Evolutionary conservation across 1,140 invertebrate genomes (phyloP).

Genomic region (Nylanderia fulva): DNA sequence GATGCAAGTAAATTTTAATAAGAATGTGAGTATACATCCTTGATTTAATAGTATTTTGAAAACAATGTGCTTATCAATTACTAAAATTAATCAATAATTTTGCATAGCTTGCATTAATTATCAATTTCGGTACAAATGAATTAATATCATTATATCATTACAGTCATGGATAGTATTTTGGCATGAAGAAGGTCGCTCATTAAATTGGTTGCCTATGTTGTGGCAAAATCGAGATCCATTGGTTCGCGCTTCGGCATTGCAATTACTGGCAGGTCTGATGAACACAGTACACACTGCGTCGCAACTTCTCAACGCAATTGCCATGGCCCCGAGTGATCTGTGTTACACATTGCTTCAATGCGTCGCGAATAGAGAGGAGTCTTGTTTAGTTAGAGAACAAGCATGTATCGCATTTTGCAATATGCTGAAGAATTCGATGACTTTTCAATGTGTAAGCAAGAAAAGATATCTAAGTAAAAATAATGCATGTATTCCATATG

Average conservation of each 20-base stretch:
- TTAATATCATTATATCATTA: conserved; percentile 38
- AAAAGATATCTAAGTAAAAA: background rate
- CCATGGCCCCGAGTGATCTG: conserved; percentile 76
- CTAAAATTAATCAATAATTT: background rate
- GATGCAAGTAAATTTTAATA: conserved; percentile 84
- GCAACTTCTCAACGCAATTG: conserved; percentile 82
- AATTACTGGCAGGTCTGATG: conserved; percentile 85
- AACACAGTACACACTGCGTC: conserved; percentile 79
- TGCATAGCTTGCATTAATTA: background rate
- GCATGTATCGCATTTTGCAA: conserved; percentile 81
- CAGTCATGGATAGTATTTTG: conserved; percentile 81
- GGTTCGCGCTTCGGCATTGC: conserved; percentile 85
- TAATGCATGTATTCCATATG: background rate
- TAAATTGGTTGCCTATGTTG: conserved; percentile 84
- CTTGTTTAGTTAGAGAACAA: conserved; percentile 82
- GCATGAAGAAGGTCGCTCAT: conserved; percentile 77
- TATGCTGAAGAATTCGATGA: conserved; percentile 77
- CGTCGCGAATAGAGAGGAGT: conserved; percentile 78
- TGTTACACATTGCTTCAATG: conserved; percentile 78
- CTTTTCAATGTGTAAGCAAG: conserved; percentile 78
- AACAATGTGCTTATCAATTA: background rate
- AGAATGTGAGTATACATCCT: conserved; percentile 77
- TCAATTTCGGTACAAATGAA: background rate
- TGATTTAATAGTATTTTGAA: background rate
- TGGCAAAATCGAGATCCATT: conserved; percentile 86